A percentile compares a stretch with the other conserved stretches of the same genome.
Evolutionary conservation across 2,113 vertebrate genomes (phyloP).

Genomic region (Cottus gobio): DNA sequence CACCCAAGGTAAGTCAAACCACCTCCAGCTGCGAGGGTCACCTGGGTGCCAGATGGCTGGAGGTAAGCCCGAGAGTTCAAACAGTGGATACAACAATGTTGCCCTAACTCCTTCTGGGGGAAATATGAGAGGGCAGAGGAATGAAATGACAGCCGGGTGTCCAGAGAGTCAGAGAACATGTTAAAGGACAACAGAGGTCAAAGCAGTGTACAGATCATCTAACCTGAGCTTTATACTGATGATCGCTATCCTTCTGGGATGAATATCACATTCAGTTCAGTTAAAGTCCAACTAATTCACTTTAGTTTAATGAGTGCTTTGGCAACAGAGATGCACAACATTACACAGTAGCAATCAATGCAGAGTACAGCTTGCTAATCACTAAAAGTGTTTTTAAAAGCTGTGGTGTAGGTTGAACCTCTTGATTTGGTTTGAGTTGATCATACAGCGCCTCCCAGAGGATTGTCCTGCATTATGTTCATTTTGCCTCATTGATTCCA

Average conservation of each 20-base stretch:
- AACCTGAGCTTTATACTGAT: conserved; percentile 20
- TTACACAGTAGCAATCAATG: background rate
- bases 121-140: conserved; percentile 60
- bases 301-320: background rate
- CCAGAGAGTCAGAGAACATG: conserved; percentile 56
- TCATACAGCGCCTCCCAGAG: background rate
- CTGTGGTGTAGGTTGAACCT: too few relatives aligned
- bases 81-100: conserved; percentile 29
- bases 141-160: conserved; percentile 58
- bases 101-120: conserved; percentile 55
- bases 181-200: conserved; percentile 62
- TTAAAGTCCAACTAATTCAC: conserved; percentile 28
- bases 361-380: background rate
- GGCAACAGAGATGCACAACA: background rate
- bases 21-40: conserved; percentile 56
- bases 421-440: background rate
- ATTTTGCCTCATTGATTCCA: background rate
- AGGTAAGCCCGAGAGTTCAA: conserved; percentile 55
- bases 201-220: conserved; percentile 23
- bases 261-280: conserved; percentile 41
- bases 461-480: background rate
- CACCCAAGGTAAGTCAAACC: conserved; percentile 70
- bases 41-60: conserved; percentile 67
- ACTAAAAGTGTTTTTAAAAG: background rate
- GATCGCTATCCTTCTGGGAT: conserved; percentile 24